These are phyloP conservation scores for Rallus crepitans DNA, from an alignment of 2,797 vertebrate genomes.

Conservation along the genomic window DNA sequence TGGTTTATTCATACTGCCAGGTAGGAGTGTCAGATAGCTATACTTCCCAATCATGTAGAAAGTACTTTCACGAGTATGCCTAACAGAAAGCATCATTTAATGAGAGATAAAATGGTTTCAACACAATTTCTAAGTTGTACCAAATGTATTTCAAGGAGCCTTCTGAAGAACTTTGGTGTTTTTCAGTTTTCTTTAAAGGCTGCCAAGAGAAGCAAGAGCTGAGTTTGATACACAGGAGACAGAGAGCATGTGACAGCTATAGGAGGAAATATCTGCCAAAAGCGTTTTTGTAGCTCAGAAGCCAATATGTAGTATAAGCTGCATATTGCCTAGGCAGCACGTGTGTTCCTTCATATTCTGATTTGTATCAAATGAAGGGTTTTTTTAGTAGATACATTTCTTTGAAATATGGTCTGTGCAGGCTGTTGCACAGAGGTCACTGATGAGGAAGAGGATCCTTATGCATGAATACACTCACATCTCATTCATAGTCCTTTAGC, in stretches of 20 bases:
- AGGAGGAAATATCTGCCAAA: neutral
- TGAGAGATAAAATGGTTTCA: neutral
- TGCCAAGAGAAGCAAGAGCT: neutral
- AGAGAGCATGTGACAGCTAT: neutral
- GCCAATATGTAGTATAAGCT: neutral
- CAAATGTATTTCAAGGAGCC: neutral
- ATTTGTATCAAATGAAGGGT: neutral
- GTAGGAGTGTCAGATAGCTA: neutral
- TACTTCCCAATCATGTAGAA: neutral
- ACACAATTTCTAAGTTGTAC: neutral
- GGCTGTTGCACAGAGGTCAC: neutral
- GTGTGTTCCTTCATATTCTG: neutral
- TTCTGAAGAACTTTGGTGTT: neutral
- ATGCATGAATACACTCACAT: neutral
- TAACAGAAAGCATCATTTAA: neutral
- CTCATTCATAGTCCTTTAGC: neutral
- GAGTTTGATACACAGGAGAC: neutral
- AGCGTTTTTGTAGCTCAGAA: neutral
- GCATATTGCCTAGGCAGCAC: neutral
- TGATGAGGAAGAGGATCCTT: neutral
- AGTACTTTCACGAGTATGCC: neutral
- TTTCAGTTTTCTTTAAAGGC: neutral
- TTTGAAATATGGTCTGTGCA: neutral
- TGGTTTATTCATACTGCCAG: neutral
- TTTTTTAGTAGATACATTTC: neutral